phyloP scores from a whole-genome alignment of 2,797 vertebrate species.

The Tapirus indicus region DNA sequence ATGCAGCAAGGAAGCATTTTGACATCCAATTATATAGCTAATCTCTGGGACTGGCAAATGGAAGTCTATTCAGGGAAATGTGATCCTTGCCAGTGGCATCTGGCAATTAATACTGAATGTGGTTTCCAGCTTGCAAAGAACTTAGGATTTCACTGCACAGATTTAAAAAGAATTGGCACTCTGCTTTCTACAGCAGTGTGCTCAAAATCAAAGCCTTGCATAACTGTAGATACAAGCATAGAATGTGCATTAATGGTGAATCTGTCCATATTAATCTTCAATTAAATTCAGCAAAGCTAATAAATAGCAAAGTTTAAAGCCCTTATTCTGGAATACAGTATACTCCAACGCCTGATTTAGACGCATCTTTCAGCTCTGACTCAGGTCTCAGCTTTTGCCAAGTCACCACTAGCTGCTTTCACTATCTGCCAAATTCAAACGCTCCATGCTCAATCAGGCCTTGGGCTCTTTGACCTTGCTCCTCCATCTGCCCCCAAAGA shows the following conservation, averaged over 20 bases:
- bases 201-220: not conserved
- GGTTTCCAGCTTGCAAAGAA: constrained; percentile 66
- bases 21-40: constrained; percentile 71
- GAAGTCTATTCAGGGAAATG: constrained; percentile 66
- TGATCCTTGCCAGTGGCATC: constrained; percentile 73
- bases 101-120: constrained; percentile 78
- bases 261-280: not conserved
- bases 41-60: constrained; percentile 73
- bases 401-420: not conserved
- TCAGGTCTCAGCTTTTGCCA: not conserved
- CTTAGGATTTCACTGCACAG: constrained; percentile 45
- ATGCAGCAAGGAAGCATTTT: constrained; percentile 21
- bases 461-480: not conserved
- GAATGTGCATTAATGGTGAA: not conserved
- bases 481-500: not conserved
- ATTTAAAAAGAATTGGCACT: constrained; percentile 51
- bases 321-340: not conserved
- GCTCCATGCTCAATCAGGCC: not conserved
- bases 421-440: not conserved
- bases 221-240: not conserved
- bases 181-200: not conserved
- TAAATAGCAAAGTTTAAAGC: not conserved
- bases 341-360: not conserved
- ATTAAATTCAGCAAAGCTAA: not conserved
- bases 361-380: not conserved